Base-by-base conservation (phyloP, 2,797 vertebrate species). In the Lacerta bilineata region DNA sequence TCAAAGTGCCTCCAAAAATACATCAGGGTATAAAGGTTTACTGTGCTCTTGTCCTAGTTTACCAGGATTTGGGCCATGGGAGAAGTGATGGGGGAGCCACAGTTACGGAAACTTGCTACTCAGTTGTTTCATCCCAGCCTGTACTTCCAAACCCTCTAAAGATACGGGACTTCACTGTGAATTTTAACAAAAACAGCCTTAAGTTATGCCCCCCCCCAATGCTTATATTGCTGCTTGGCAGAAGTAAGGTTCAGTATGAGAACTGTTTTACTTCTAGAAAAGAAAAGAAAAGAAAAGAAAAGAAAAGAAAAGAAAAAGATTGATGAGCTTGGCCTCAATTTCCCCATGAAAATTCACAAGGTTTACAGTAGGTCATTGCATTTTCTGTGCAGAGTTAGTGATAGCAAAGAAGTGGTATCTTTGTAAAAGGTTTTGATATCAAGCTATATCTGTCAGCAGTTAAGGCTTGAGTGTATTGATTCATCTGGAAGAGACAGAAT, bases 371-470 rank as follows among this genome's bases (percentile, higher is more conserved):
- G 74, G 74, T 61, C 75, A 85, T 1, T 74, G 46, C 5, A 7
- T 88, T 46, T 90, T 91, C 74, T 89, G 88, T 85, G 68, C 55
- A 23, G 2, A 90, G 11, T 66, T 84, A 87, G 64, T 41, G 50
- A 80, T 27, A 89, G 39, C 17, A 91, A 15, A 89, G 18, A 25
- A 91, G 29, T 20, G 80, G 61, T 72, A 78, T 91, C 79, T 89
- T 71, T 79, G 77, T 71, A 86, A 92, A 93, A 61, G 39, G 72
- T 64, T 92, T 64, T 91, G 43, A 92, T 90, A 80, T 87, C 78
- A 87, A 87, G 43, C 43, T 87, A 61, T n/a, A 82, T 36, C 84
- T 91, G 2, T 85, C 87, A 84, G 69, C 64, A 41, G 4, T 8
- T 91, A 59, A 83, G 71, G 41, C 43, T 74, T 59, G 39, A 91